Evolutionary conservation across 1,140 invertebrate species (phyloP).

Genomic region (Drosophila biarmipes): DNA sequence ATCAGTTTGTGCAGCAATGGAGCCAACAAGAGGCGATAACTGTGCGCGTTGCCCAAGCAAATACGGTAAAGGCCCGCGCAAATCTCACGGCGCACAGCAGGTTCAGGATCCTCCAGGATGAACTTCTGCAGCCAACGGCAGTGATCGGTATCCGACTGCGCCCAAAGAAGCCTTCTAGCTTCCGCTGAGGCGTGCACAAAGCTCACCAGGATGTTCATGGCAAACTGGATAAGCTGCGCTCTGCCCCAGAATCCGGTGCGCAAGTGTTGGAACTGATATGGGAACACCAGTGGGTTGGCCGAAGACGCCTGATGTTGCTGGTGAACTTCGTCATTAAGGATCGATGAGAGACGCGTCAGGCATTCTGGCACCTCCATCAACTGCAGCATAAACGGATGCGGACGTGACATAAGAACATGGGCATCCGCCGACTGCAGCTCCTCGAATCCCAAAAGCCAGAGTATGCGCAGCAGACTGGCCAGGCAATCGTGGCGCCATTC

Average conservation of each 20-base stretch:
- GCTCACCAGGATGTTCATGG: constrained; percentile 92
- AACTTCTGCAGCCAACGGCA: constrained; percentile 90
- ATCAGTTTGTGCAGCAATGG: constrained; percentile 92
- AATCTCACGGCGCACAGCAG: constrained; percentile 93
- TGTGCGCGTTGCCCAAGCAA: constrained; percentile 90
- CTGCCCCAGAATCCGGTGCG: constrained; percentile 95
- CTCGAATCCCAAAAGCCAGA: constrained; percentile 94
- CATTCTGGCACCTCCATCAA: constrained; percentile 94
- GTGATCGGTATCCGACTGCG: constrained; percentile 87
- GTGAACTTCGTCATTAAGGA: constrained; percentile 93
- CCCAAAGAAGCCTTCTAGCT: constrained; percentile 88
- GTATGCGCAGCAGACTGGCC: constrained; percentile 90
- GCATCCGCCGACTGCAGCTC: constrained; percentile 87
- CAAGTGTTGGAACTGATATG: constrained; percentile 88
- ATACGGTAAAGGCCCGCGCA: constrained; percentile 94
- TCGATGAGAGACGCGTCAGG: constrained; percentile 92
- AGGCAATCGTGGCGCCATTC: constrained; percentile 98
- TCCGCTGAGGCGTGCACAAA: constrained; percentile 91
- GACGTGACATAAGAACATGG: constrained; percentile 87
- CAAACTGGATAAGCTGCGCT: constrained; percentile 93
- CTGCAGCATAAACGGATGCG: constrained; percentile 90
- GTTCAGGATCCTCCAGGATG: constrained; percentile 93
- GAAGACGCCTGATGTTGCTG: constrained; percentile 77
- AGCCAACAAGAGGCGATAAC: constrained; percentile 88
- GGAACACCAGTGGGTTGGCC: constrained; percentile 87